Evolutionary conservation across 2,888 invertebrate species (phyloP).

Genomic region (Mythimna pallens): DNA sequence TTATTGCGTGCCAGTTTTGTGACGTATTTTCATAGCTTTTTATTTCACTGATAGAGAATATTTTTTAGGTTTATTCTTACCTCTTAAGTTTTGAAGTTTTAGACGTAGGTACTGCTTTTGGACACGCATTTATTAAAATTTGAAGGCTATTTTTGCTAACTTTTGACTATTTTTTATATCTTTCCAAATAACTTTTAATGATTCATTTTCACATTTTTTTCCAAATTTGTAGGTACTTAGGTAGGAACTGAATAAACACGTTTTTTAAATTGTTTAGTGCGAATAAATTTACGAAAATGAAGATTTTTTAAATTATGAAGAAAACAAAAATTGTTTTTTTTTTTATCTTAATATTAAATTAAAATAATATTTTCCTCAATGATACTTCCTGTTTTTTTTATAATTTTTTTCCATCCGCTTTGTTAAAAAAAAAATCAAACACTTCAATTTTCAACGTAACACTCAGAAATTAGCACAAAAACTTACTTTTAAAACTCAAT

Average conservation of each 20-base stretch:
- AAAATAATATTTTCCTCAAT: background rate
- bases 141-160: background rate
- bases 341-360: no score
- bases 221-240: background rate
- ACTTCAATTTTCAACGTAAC: background rate
- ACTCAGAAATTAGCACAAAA: background rate
- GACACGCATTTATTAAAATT: background rate
- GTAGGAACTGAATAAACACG: background rate
- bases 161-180: no score
- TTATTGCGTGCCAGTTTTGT: no score
- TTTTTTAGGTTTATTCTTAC: no score
- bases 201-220: no score
- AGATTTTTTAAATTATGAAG: background rate
- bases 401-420: no score
- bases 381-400: background rate
- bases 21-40: no score
- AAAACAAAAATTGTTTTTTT: no score
- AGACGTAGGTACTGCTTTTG: background rate
- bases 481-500: slow-evolving; percentile 48
- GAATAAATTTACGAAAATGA: background rate
- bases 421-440: background rate
- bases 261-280: background rate
- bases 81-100: no score
- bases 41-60: no score
- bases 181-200: no score